Percentiles rank a stretch among this genome's conserved stretches.
phyloP scores from a whole-genome alignment of 2,797 vertebrate species.

The Lerista edwardsae region DNA sequence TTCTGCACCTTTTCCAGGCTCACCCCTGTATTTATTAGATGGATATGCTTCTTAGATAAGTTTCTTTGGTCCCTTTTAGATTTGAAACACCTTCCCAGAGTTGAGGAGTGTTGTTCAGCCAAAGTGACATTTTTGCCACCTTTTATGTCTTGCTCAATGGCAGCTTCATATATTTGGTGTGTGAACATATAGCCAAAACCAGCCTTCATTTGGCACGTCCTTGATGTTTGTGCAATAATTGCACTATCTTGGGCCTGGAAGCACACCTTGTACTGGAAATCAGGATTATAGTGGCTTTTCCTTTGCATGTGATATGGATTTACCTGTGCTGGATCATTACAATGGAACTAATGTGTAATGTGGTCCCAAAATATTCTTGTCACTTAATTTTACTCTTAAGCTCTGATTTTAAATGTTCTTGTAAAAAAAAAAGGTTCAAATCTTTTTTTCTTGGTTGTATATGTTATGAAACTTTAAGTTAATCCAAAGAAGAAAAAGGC shows the following conservation, averaged over 20 bases:
- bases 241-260: background rate
- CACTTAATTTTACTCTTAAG: background rate
- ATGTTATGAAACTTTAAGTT: constrained; percentile 56
- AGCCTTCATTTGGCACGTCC: background rate
- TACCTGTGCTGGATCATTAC: background rate
- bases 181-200: background rate
- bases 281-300: background rate
- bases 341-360: background rate
- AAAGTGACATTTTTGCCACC: accelerated
- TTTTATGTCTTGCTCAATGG: background rate
- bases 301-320: background rate
- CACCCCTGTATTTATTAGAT: background rate
- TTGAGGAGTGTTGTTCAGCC: constrained; percentile 13
- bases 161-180: background rate
- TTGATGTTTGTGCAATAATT: constrained; percentile 14
- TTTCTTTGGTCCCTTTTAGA: background rate
- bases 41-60: accelerated
- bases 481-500: constrained; percentile 66
- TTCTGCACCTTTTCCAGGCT: background rate
- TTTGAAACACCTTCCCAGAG: background rate
- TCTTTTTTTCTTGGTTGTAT: constrained; percentile 43
- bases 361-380: background rate
- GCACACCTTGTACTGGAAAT: accelerated
- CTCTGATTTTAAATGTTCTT: constrained; percentile 19
- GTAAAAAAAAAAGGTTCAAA: background rate